These are phyloP conservation scores for Simalia tracyae DNA, from an alignment of 2,797 vertebrate species.

Conservation along the genomic window DNA sequence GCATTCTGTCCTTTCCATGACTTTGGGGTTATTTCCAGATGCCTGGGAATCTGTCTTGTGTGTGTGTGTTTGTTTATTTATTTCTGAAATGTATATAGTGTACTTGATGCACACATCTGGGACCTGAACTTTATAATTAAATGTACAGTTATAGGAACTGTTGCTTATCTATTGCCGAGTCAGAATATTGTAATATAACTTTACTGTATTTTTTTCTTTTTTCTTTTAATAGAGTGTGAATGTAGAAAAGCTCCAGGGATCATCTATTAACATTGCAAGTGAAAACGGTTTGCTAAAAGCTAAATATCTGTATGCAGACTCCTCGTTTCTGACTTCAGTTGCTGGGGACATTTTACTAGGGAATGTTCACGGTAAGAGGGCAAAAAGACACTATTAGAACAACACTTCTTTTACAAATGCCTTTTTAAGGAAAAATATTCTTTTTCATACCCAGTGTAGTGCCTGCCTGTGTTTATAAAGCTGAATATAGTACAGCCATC, in stretches of 20 bases:
- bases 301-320: constrained; percentile 89
- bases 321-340: constrained; percentile 80
- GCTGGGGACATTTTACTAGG: constrained; percentile 87
- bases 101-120: neutral
- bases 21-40: no score
- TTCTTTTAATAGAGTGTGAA: constrained; percentile 80
- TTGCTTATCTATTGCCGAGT: constrained; percentile 14
- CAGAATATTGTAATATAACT: constrained; percentile 27
- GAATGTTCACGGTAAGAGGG: constrained; percentile 85
- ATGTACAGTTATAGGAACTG: neutral
- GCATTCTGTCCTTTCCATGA: no score
- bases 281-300: constrained; percentile 86
- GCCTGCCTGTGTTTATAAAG: constrained; percentile 8
- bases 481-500: neutral
- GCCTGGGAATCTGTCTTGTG: no score
- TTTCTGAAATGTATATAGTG: neutral
- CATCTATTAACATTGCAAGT: constrained; percentile 85
- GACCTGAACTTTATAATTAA: no score
- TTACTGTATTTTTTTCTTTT: constrained; percentile 38
- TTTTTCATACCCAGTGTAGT: neutral
- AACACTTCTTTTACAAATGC: constrained; percentile 8
- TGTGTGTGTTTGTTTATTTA: neutral
- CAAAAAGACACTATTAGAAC: constrained; percentile 9
- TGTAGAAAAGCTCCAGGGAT: constrained; percentile 91
- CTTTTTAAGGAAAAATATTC: constrained; percentile 22